These are phyloP conservation scores for Dipus sagitta DNA, from an alignment of 2,797 vertebrate genomes.

Conservation along the genomic window DNA sequence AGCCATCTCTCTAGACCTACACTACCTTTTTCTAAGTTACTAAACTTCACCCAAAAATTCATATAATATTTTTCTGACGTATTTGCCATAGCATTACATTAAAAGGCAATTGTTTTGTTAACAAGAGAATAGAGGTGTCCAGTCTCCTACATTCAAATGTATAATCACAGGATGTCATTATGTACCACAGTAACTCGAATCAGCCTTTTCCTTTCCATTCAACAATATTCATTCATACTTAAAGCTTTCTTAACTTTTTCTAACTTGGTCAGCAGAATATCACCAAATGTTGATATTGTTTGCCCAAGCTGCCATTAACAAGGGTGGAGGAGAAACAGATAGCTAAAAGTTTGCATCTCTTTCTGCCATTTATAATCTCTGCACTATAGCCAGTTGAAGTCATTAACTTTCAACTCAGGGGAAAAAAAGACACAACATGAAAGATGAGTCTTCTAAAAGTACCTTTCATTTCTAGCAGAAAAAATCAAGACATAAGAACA, in stretches of 20 bases:
- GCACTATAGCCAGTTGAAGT: background rate
- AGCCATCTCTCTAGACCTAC: too few species aligned
- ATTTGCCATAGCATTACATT: conserved; percentile 74
- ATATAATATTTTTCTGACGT: conserved; percentile 68
- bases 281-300: conserved; percentile 68
- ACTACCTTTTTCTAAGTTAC: conserved; percentile 63
- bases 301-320: conserved; percentile 56
- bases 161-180: conserved; percentile 79
- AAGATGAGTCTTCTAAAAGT: background rate
- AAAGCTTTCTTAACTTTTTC: conserved; percentile 71
- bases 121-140: conserved; percentile 64
- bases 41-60: conserved; percentile 71
- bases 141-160: conserved; percentile 68
- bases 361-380: background rate
- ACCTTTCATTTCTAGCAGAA: conserved; percentile 21
- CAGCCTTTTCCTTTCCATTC: conserved; percentile 75
- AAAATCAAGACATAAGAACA: background rate
- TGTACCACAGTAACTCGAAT: conserved; percentile 74
- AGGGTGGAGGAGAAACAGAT: background rate
- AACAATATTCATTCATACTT: conserved; percentile 78
- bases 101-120: conserved; percentile 75
- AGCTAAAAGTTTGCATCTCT: background rate
- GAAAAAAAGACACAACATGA: background rate
- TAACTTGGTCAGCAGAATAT: conserved; percentile 79
- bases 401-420: conserved; percentile 3